Base-by-base conservation (phyloP, 1,140 invertebrate genomes). In the Drosophila insularis region DNA sequence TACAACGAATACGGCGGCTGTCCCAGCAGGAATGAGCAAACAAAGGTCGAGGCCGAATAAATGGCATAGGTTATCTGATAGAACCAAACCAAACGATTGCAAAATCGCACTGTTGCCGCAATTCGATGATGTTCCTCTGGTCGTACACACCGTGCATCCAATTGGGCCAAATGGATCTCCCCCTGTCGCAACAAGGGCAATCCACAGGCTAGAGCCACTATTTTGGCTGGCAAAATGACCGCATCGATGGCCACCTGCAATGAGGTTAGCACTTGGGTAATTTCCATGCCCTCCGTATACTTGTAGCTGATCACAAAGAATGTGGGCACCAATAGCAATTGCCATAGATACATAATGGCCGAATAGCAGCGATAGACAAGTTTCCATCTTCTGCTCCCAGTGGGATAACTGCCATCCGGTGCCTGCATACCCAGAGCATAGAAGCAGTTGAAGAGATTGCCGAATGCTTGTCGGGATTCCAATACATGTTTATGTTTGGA, bases 1-100 rank as follows among this genome's bases (percentile, higher is more conserved):
- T 85, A 85, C 2, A 82, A n/a, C 11, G 69, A 63, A 46, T 80
- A 85, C 3, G 81, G 81, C 13, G 77, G 77, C 21, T 76, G 81
- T 0, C 62, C 67, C 5, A 77, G 53, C 1, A 74, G 60, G 1
- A 77, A 72, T 13, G 80, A 63, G 37, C 63, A 40, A n/a, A 85
- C 53, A 2, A 79, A 80, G 0, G 80, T 81, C 50, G 68, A 73
- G 1, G 63, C 21, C 37, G 79, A 73, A 58, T 85, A 85, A 65
- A 71, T 64, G 40, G 56, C 71, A 35, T 82, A 82, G 32, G 61
- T 50, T 14, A 73, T 71, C 32, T 68, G 70, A 14, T 80, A 85
- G 43, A 77, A 59, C 46, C 80, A 66, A 0, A 85, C 68, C 11
- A 81, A 63, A 5, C 73, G 35, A 11, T 80, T 81, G 50, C 81